These are phyloP conservation scores for Tauraco hartlaubi DNA, from an alignment of 2,797 vertebrate genomes.

Conservation along the genomic window DNA sequence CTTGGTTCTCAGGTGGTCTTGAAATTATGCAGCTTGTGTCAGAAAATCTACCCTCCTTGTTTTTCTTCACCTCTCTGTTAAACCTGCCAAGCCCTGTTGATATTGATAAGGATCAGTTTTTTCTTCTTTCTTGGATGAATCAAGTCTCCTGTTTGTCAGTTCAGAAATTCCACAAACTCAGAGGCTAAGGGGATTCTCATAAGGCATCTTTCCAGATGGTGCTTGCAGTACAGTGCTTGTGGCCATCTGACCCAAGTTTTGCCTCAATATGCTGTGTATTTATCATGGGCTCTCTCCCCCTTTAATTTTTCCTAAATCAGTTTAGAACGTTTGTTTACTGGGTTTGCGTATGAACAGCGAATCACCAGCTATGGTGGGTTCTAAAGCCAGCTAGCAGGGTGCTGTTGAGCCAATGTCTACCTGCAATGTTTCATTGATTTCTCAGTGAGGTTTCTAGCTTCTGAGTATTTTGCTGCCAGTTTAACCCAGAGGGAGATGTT, in stretches of 20 bases:
- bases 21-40: not conserved
- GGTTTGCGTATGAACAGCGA: conserved; percentile 21
- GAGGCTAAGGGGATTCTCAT: not conserved
- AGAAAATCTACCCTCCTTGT: not conserved
- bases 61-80: not conserved
- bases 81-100: not conserved
- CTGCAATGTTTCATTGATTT: conserved; percentile 55
- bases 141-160: not conserved
- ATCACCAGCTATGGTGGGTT: not conserved
- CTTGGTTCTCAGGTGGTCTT: not conserved
- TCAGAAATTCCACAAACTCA: not conserved
- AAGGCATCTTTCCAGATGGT: not conserved
- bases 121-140: not conserved
- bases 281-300: not conserved
- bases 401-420: not conserved
- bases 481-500: conserved; percentile 5
- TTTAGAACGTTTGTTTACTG: conserved; percentile 19
- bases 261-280: conserved; percentile 37
- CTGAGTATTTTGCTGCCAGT: not conserved
- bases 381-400: conserved; percentile 4
- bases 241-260: conserved; percentile 23
- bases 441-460: conserved; percentile 31
- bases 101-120: not conserved
- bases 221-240: not conserved
- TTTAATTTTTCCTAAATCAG: not conserved